Conservation (phyloP, 2,797 vertebrate species). For the Hoplostethus mediterraneus region DNA sequence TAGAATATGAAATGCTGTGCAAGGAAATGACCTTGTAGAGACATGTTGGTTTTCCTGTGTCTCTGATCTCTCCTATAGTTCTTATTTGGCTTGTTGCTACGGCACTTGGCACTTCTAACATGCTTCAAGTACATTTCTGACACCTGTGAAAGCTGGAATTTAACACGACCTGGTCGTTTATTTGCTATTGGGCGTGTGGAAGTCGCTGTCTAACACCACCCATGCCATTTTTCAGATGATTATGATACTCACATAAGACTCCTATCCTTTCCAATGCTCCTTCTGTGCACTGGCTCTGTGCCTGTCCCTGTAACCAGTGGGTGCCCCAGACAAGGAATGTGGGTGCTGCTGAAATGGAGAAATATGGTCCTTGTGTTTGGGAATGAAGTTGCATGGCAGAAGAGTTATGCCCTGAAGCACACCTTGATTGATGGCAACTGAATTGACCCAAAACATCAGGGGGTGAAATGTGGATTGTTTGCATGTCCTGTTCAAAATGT, state of each 20-base stretch:
- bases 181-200: conserved; percentile 51
- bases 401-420: conserved; percentile 11
- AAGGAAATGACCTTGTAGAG: conserved; percentile 75
- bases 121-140: conserved; percentile 61
- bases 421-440: not conserved
- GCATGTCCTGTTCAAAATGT: not conserved
- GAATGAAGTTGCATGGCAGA: not conserved
- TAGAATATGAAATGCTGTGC: conserved; percentile 7
- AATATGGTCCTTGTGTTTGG: conserved; percentile 25
- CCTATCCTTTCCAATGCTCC: conserved; percentile 11
- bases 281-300: conserved; percentile 14
- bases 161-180: conserved; percentile 41
- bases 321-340: conserved; percentile 46
- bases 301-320: not conserved
- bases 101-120: conserved; percentile 61
- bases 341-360: conserved; percentile 41
- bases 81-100: conserved; percentile 63
- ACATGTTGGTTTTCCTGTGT: conserved; percentile 72
- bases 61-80: conserved; percentile 59
- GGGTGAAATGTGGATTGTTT: not conserved
- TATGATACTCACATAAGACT: conserved; percentile 28
- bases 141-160: conserved; percentile 66
- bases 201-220: conserved; percentile 32
- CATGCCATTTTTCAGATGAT: conserved; percentile 40
- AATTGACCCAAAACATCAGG: not conserved